These are phyloP conservation scores for Agrotis puta DNA, from an alignment of 2,888 invertebrate species.

Conservation along the genomic window DNA sequence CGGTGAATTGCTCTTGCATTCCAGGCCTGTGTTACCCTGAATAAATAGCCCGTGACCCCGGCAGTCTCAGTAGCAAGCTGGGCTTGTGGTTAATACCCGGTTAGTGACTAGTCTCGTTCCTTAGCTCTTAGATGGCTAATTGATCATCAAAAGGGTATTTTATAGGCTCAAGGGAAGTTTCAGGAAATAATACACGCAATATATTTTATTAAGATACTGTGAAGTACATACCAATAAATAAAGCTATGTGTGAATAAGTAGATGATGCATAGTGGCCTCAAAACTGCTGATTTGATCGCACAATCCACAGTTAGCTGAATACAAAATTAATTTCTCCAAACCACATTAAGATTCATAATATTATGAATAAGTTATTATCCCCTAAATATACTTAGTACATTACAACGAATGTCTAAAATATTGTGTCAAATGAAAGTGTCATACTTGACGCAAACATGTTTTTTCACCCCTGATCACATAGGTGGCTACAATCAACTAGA, in stretches of 20 bases:
- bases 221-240: not conserved
- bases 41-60: too few species aligned
- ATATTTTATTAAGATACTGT: not conserved
- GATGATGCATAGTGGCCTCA: not conserved
- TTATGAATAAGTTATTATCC: not conserved
- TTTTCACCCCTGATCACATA: too few species aligned
- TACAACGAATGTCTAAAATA: slow-evolving; percentile 8
- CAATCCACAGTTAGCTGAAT: not conserved
- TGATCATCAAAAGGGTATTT: not conserved
- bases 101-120: not conserved
- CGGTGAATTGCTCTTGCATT: too few species aligned
- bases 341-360: not conserved
- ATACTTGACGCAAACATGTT: not conserved
- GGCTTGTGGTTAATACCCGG: not conserved
- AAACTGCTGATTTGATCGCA: not conserved
- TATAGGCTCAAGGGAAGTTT: too few species aligned
- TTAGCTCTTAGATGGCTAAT: not conserved
- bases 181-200: not conserved
- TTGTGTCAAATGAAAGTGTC: not conserved
- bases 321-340: slow-evolving; percentile 1
- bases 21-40: too few species aligned
- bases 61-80: too few species aligned
- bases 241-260: not conserved
- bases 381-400: slow-evolving; percentile 3
- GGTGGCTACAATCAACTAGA: too few species aligned